A percentile compares a stretch with the other conserved stretches of the same genome.
phyloP scores from a whole-genome alignment of 2,888 invertebrate species.

The Sarcophaga variegata region DNA sequence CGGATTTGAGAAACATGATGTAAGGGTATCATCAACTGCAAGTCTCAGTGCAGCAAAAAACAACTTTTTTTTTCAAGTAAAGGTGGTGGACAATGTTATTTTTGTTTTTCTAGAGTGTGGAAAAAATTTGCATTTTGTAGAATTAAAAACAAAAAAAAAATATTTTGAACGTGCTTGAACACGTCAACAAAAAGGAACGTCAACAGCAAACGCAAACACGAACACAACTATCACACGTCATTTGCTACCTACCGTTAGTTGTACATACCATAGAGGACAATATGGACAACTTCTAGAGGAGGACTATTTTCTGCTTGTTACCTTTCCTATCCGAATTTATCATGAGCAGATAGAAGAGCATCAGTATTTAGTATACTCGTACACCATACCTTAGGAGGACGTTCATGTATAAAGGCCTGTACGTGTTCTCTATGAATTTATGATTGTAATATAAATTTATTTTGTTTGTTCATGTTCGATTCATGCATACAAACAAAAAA shows the following conservation, averaged over 20 bases:
- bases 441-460: conserved; percentile 81
- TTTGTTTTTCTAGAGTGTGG: conserved; percentile 34
- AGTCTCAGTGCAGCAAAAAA: neutral
- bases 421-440: conserved; percentile 76
- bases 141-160: conserved; percentile 16
- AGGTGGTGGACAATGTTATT: conserved; percentile 29
- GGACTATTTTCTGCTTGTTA: neutral
- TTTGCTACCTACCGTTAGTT: neutral
- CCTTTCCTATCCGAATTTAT: conserved; percentile 16
- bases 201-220: neutral
- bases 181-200: conserved; percentile 26
- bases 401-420: neutral
- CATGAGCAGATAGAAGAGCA: neutral
- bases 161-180: conserved; percentile 5
- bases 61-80: too few relatives aligned
- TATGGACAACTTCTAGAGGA: conserved; percentile 11
- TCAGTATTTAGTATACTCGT: neutral
- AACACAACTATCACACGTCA: conserved; percentile 32
- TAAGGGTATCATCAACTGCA: conserved; percentile 13
- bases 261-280: neutral
- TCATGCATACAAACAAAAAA: neutral
- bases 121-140: conserved; percentile 48
- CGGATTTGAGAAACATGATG: conserved; percentile 5
- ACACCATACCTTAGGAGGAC: neutral
- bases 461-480: conserved; percentile 70